Conservation (phyloP, 2,797 vertebrate genomes). For the Syndactyla subalaris region DNA sequence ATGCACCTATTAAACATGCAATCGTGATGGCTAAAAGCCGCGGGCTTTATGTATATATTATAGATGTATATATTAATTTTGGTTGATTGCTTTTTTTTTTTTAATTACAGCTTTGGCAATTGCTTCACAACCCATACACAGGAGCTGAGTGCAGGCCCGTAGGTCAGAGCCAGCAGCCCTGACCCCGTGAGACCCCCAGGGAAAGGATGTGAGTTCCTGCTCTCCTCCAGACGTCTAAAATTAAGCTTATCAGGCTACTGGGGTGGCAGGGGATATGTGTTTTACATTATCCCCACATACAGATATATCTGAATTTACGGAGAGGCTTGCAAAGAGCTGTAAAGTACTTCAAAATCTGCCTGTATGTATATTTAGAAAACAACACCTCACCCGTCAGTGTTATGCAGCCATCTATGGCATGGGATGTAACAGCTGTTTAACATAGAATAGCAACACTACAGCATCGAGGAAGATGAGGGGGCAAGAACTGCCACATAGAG, state of each 20-base stretch:
- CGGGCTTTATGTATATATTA: background rate
- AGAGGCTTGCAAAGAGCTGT: background rate
- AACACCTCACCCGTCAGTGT: background rate
- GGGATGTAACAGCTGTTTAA: conserved; percentile 49
- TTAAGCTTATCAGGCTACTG: background rate
- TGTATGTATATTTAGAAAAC: background rate
- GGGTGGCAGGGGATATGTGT: background rate
- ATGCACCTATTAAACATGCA: background rate
- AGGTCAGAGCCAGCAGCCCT: background rate
- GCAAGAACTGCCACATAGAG: background rate
- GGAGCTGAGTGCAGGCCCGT: background rate
- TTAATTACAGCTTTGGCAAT: background rate
- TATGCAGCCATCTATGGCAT: conserved; percentile 28
- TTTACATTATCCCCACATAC: background rate
- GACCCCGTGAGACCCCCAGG: background rate
- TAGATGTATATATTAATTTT: too few species aligned
- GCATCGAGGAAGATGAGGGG: background rate
- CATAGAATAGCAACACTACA: background rate
- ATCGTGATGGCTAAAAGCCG: background rate
- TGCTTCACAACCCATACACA: background rate
- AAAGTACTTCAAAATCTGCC: background rate
- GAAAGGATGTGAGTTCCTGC: background rate
- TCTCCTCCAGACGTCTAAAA: background rate
- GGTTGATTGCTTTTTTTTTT: background rate
- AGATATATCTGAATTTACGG: background rate